A percentile compares a stretch with the other conserved stretches of the same genome.
phyloP scores from a whole-genome alignment of 2,888 invertebrate genomes.

The Eudemis profundana region DNA sequence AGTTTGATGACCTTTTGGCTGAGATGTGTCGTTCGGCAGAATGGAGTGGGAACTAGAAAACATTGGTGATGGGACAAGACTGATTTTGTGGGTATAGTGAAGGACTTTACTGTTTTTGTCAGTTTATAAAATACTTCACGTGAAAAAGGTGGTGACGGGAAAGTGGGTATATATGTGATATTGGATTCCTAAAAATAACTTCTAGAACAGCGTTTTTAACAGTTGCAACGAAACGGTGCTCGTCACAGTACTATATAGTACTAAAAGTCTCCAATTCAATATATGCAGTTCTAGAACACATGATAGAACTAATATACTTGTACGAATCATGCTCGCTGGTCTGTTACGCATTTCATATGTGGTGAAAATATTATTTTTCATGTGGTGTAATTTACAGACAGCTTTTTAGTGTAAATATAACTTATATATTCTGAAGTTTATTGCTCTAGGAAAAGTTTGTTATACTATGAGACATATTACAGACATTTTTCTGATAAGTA shows the following conservation, averaged over 20 bases:
- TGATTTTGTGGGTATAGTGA: conserved; percentile 45
- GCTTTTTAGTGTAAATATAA: conserved; percentile 25
- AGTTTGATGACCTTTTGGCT: conserved; percentile 91
- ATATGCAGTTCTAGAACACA: too few species aligned
- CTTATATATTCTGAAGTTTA: conserved; percentile 7
- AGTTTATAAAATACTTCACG: conserved; percentile 6
- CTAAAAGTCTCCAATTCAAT: too few species aligned
- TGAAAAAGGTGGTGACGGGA: conserved; percentile 7
- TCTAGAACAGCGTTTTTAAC: too few species aligned
- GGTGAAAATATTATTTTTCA: conserved; percentile 1
- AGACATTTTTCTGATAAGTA: neutral
- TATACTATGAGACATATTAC: conserved; percentile 1
- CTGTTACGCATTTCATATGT: conserved; percentile 5
- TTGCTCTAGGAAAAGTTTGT: conserved; percentile 5
- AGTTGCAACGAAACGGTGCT: too few species aligned
- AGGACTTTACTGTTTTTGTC: conserved; percentile 16
- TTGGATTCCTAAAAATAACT: too few species aligned
- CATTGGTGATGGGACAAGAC: conserved; percentile 55
- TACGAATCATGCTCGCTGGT: conserved; percentile 5
- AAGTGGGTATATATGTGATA: neutral
- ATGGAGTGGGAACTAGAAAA: conserved; percentile 79
- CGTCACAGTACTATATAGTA: too few species aligned
- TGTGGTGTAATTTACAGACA: conserved; percentile 6
- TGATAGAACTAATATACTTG: too few species aligned
- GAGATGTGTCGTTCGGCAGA: conserved; percentile 88